A percentile compares a stretch with the other conserved stretches of the same genome.
Evolutionary conservation across 2,888 invertebrate genomes (phyloP).

Genomic region (Synergus gifuensis): DNA sequence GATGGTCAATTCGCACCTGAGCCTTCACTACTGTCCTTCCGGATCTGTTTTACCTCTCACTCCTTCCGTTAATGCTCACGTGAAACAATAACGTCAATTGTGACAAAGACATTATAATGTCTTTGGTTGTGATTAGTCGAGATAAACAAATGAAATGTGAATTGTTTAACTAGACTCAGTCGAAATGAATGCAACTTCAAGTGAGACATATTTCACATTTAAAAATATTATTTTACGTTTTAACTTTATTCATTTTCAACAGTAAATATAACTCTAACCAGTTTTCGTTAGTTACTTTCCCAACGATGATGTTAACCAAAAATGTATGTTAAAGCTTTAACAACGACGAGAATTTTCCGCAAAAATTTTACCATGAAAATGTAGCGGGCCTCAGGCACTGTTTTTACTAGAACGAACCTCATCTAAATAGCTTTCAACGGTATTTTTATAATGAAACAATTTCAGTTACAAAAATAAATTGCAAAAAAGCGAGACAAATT

Average conservation of each 20-base stretch:
- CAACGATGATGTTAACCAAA: not conserved
- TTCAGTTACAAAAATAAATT: conserved; percentile 21
- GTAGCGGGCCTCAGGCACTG: not conserved
- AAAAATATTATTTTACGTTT: no score
- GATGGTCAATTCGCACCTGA: no score
- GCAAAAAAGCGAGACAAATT: conserved; percentile 17
- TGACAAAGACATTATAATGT: no score
- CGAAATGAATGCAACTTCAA: not conserved
- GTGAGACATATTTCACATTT: not conserved
- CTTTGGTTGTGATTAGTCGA: conserved; percentile 25
- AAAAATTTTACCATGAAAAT: not conserved
- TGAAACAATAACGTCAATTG: conserved; percentile 8
- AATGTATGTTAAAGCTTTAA: not conserved
- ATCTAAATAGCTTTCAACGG: not conserved
- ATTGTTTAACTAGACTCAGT: conserved; percentile 18
- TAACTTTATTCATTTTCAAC: not conserved
- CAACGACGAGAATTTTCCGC: not conserved
- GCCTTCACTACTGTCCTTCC: conserved; percentile 31
- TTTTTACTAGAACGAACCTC: not conserved
- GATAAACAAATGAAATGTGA: conserved; percentile 9
- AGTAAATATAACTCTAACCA: no score
- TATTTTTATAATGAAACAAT: conserved; percentile 39
- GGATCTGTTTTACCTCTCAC: conserved; percentile 5
- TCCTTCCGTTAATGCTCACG: conserved; percentile 21
- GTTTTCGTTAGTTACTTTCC: not conserved